Evolutionary conservation across 2,888 invertebrate species (phyloP).

Genomic region (Pogonocherus hispidulus): DNA sequence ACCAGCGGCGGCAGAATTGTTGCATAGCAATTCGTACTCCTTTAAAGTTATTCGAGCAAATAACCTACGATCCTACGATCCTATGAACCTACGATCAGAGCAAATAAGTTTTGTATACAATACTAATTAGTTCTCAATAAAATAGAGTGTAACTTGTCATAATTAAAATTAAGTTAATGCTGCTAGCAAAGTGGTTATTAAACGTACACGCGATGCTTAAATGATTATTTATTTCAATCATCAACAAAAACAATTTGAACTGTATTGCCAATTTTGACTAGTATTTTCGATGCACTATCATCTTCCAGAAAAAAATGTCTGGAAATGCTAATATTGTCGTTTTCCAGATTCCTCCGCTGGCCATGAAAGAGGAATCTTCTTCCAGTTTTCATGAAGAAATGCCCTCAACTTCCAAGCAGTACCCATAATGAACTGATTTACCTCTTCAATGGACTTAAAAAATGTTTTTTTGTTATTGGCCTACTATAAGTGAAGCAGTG

Average conservation of each 20-base stretch:
- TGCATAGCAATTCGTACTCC: too few species aligned
- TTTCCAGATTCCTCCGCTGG: conserved; percentile 67
- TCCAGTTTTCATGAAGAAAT: conserved; percentile 67
- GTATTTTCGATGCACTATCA: conserved; percentile 2
- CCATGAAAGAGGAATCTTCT: conserved; percentile 66
- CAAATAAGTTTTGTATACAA: too few species aligned
- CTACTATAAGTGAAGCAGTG: conserved; percentile 38
- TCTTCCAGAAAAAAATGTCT: not conserved
- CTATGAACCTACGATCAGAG: too few species aligned
- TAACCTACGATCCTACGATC: too few species aligned
- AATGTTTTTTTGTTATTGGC: conserved; percentile 44
- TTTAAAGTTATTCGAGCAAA: too few species aligned
- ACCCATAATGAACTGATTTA: conserved; percentile 52
- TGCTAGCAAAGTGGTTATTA: too few species aligned
- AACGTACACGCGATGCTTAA: too few species aligned
- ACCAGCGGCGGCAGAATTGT: too few species aligned
- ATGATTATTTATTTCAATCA: not conserved
- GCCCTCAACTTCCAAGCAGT: conserved; percentile 68
- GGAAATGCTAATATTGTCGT: not conserved
- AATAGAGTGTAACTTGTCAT: too few species aligned
- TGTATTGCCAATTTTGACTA: not conserved
- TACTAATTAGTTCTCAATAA: too few species aligned
- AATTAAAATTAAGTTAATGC: too few species aligned
- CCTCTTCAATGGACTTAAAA: conserved; percentile 40
- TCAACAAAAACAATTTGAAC: not conserved